phyloP scores from a whole-genome alignment of 2,113 vertebrate species.

The Erythrolamprus reginae region DNA sequence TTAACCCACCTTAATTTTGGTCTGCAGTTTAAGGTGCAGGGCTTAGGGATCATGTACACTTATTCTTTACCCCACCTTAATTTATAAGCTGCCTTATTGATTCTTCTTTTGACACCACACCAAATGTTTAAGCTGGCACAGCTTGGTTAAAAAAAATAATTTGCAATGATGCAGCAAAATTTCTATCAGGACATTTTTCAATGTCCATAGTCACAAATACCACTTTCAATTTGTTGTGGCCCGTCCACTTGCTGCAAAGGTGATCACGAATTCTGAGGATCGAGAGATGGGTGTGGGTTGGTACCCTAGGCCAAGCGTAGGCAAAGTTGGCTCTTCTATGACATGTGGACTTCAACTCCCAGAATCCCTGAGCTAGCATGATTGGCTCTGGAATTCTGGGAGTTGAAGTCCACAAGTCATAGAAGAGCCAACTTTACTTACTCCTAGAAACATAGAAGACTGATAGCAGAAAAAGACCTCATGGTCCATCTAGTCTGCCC shows the following conservation, averaged over 20 bases:
- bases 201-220: neutral
- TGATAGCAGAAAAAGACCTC: no score
- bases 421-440: no score
- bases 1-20: neutral
- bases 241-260: no score
- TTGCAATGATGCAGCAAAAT: neutral
- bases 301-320: no score
- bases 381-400: no score
- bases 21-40: neutral
- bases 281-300: no score
- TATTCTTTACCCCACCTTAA: neutral
- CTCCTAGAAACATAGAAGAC: no score
- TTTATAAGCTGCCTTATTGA: neutral
- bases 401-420: neutral
- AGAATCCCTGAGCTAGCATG: no score
- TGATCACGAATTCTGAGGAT: no score
- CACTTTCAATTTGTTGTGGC: neutral
- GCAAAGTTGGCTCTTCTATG: no score
- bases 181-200: neutral
- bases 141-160: neutral
- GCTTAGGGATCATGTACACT: neutral
- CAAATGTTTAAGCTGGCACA: neutral
- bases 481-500: no score
- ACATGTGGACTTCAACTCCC: no score
- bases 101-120: neutral